These are phyloP conservation scores for Triplophysa tibetana DNA, from an alignment of 2,113 vertebrate species.

Conservation along the genomic window DNA sequence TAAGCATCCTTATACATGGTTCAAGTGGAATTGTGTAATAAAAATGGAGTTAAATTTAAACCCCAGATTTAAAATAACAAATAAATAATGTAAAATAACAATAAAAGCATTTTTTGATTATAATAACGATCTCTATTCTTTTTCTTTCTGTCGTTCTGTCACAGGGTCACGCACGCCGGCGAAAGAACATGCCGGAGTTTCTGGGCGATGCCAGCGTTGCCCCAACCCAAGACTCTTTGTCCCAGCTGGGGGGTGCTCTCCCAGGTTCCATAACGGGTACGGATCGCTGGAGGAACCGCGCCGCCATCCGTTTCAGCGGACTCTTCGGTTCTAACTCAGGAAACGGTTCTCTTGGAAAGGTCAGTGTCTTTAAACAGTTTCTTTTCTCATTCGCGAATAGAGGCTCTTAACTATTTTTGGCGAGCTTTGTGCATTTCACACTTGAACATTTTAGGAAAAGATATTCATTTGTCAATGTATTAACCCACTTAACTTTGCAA, in stretches of 20 bases:
- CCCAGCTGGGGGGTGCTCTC: slow-evolving; percentile 71
- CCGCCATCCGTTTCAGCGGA: slow-evolving; percentile 89
- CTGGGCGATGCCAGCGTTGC: slow-evolving; percentile 86
- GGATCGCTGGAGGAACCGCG: slow-evolving; percentile 91
- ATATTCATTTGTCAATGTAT: slow-evolving; percentile 12
- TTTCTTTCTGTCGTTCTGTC: neutral
- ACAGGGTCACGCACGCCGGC: slow-evolving; percentile 83
- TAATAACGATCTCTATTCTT: neutral
- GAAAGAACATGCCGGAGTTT: slow-evolving; percentile 93
- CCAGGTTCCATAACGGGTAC: slow-evolving; percentile 64
- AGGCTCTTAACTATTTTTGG: neutral
- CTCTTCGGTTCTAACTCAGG: slow-evolving; percentile 81
- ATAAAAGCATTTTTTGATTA: too few relatives aligned
- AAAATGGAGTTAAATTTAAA: too few relatives aligned
- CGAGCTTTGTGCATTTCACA: slow-evolving; percentile 3
- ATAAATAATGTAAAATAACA: too few relatives aligned
- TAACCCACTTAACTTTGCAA: slow-evolving; percentile 1
- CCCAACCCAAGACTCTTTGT: slow-evolving; percentile 72
- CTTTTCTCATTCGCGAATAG: neutral
- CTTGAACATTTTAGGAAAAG: slow-evolving; percentile 17
- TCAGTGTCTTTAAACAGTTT: slow-evolving; percentile 62
- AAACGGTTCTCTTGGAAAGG: slow-evolving; percentile 76
- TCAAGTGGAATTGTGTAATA: too few relatives aligned
- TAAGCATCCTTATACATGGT: too few relatives aligned
- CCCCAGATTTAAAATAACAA: too few relatives aligned